Evolutionary conservation across 2,888 invertebrate genomes (phyloP), one percentile per base, ranked within the genome.

Genomic region (Pterostichus niger): DNA sequence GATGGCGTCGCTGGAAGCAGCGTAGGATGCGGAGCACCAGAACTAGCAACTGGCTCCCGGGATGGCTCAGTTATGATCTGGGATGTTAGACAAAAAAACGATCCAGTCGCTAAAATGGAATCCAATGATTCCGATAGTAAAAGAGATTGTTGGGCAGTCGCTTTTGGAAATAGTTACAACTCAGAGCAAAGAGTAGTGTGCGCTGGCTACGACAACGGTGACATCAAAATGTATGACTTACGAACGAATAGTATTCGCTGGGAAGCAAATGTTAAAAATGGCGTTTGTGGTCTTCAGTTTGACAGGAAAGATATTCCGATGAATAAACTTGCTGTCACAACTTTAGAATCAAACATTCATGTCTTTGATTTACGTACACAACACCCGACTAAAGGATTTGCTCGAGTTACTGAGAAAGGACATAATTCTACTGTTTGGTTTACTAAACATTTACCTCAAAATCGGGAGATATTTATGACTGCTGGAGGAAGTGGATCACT

Each of bases 181-280:
- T 93, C 95, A 64, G 93, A 95, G 35, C 98, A 99, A 86, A 92
- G 98, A 82, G 92, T 96, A 82, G 94, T 99, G 0, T 95, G 94
- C 33, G 96, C 98, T 9, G 99, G 99, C 0, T 99, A 98, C 87
- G 98, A 99, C 88, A 99, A 99, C 89, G 99, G 99, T 0, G 99
- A 99, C 88, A 90, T 99, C 1, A 99, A 98, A 90, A 93, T 99
- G 90, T 98, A 97, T 88, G 98, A 99, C 89, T 91, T 99, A 33
- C 93, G 95, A 84, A 93, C 94, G 5, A 96, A 98, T 95, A 91
- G 93, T 0, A 90, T 98, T 0, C 91, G 94, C 87, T 99, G 98
- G 98, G 98, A 98, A 88, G 95, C 95, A 75, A 97, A 98, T 89
- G 91, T 98, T 59, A 96, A 96, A 88, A 98, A 98, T 92, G 98